Conservation (phyloP, 1,140 invertebrate species). For the Ceratosolen fusciceps region DNA sequence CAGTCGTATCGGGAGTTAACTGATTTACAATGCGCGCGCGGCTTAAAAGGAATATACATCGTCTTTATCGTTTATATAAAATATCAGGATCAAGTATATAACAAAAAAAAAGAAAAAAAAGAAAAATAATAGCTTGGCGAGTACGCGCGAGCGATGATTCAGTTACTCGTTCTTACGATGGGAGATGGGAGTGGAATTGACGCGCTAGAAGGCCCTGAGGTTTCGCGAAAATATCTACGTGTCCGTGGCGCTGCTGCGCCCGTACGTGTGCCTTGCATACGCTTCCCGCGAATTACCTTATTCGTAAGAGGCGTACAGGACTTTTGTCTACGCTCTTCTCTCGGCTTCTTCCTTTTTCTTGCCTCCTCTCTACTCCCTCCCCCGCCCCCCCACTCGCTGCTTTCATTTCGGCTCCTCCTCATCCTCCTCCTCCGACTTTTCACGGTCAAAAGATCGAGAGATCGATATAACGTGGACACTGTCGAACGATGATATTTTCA, state of each 20-base stretch:
- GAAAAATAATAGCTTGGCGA: neutral
- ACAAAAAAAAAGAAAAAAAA: no score
- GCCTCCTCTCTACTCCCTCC: no score
- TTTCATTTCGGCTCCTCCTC: no score
- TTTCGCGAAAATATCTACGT: conserved; percentile 1
- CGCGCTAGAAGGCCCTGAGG: neutral
- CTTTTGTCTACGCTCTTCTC: neutral
- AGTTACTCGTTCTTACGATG: neutral
- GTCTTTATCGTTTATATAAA: neutral
- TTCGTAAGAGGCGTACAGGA: neutral
- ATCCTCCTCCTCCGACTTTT: no score
- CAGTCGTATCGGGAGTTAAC: neutral
- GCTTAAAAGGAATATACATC: neutral
- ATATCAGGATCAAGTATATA: neutral
- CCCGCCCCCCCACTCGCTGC: no score
- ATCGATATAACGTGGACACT: no score
- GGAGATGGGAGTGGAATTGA: neutral
- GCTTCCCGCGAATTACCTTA: neutral
- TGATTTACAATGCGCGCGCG: neutral
- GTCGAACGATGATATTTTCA: no score
- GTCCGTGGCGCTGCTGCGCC: neutral
- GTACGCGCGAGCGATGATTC: neutral
- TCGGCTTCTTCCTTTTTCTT: neutral
- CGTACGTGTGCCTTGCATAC: conserved; percentile 1
- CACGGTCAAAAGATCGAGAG: no score